A percentile compares a stretch with the other conserved stretches of the same genome.
phyloP scores from a whole-genome alignment of 2,797 vertebrate genomes.

The Monodelphis domestica region DNA sequence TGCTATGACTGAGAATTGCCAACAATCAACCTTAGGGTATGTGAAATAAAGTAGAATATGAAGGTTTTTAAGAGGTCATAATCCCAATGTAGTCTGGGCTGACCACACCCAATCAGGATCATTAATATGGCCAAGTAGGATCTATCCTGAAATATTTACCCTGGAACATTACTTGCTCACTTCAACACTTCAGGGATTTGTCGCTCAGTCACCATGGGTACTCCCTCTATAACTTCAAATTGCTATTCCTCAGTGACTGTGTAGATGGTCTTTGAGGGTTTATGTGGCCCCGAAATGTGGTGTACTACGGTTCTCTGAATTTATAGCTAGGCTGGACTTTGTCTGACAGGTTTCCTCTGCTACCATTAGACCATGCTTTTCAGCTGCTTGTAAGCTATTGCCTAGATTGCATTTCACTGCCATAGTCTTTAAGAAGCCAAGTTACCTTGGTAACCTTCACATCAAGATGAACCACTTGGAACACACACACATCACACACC shows the following conservation, averaged over 20 bases:
- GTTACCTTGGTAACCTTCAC: neutral
- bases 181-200: neutral
- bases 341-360: too few relatives aligned
- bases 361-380: neutral
- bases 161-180: neutral
- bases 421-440: neutral
- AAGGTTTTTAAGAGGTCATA: neutral
- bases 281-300: neutral
- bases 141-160: neutral
- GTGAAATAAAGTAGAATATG: neutral
- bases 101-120: neutral
- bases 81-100: neutral
- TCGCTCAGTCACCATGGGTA: neutral
- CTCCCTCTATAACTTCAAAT: too few relatives aligned
- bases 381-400: neutral
- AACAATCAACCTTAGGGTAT: neutral
- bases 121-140: neutral
- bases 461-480: neutral
- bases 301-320: too few relatives aligned
- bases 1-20: neutral
- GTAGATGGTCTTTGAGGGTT: too few relatives aligned
- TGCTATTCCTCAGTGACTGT: neutral
- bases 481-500: too few relatives aligned
- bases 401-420: neutral
- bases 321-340: too few relatives aligned